Percentiles rank a stretch among this genome's conserved stretches.
These are phyloP conservation scores for Halictus quadricinctus DNA, from an alignment of 2,888 invertebrate species.

Conservation along the genomic window DNA sequence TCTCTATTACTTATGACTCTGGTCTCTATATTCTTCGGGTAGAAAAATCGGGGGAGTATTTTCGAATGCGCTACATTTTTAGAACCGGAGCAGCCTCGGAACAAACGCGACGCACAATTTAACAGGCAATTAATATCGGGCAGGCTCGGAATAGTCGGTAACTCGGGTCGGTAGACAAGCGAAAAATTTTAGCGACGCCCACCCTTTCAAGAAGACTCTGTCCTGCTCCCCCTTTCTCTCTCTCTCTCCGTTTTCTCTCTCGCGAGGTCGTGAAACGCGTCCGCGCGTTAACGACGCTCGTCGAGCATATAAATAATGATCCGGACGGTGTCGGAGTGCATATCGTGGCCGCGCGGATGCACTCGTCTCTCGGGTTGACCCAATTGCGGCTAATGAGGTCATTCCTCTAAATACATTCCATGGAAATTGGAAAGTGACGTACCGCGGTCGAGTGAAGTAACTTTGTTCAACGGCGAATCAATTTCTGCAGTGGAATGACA, in stretches of 20 bases:
- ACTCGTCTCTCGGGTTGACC: constrained; percentile 41
- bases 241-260: background rate
- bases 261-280: background rate
- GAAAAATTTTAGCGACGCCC: background rate
- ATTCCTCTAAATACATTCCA: constrained; percentile 67
- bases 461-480: constrained; percentile 61
- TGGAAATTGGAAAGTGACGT: constrained; percentile 68
- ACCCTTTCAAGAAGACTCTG: background rate
- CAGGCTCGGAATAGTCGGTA: background rate
- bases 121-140: background rate
- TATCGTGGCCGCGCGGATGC: constrained; percentile 33
- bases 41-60: too few relatives aligned
- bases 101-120: background rate
- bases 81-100: too few relatives aligned
- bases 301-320: constrained; percentile 33
- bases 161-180: background rate
- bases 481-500: constrained; percentile 51
- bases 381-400: constrained; percentile 70
- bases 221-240: too few relatives aligned
- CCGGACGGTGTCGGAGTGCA: constrained; percentile 23
- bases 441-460: constrained; percentile 58
- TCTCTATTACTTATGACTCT: background rate
- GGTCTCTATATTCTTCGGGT: too few relatives aligned
- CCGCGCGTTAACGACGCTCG: background rate
- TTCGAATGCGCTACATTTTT: too few relatives aligned